A percentile compares a stretch with the other conserved stretches of the same genome.
phyloP scores from a whole-genome alignment of 92 coral and sea anemone species.

The Bergia sp. region DNA sequence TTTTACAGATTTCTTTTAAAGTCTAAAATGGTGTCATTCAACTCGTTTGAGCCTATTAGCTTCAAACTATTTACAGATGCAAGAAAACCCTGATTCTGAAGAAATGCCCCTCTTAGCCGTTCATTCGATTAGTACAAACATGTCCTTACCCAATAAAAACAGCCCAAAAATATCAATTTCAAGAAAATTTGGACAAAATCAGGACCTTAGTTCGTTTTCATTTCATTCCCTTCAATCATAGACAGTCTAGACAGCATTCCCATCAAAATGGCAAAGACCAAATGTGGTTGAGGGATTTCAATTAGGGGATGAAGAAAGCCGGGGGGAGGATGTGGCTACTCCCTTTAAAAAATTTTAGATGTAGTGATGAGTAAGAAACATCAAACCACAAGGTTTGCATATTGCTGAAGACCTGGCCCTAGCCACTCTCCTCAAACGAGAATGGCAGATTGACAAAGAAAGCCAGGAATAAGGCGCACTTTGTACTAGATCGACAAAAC shows the following conservation, averaged over 20 bases:
- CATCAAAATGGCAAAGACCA: not conserved
- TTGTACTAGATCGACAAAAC: too few relatives aligned
- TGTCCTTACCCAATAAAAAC: not conserved
- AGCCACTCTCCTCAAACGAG: too few relatives aligned
- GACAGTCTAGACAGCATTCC: not conserved
- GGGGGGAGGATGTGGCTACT: not conserved
- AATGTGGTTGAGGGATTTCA: not conserved
- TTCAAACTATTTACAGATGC: not conserved
- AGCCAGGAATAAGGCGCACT: too few relatives aligned
- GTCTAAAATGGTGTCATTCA: not conserved
- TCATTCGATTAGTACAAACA: not conserved
- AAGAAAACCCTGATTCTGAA: not conserved
- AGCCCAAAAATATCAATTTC: not conserved
- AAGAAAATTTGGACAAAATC: not conserved
- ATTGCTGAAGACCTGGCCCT: too few relatives aligned
- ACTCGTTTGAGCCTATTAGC: not conserved
- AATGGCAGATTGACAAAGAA: too few relatives aligned
- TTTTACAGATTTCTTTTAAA: not conserved
- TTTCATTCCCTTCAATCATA: not conserved
- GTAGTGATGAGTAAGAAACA: not conserved
- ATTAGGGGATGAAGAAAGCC: not conserved
- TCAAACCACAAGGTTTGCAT: too few relatives aligned
- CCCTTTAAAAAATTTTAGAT: not conserved
- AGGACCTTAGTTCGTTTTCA: not conserved
- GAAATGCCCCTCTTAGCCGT: not conserved